Base-by-base conservation (phyloP, 2,888 invertebrate species). In the Ashinkailepas kermadecensis region DNA sequence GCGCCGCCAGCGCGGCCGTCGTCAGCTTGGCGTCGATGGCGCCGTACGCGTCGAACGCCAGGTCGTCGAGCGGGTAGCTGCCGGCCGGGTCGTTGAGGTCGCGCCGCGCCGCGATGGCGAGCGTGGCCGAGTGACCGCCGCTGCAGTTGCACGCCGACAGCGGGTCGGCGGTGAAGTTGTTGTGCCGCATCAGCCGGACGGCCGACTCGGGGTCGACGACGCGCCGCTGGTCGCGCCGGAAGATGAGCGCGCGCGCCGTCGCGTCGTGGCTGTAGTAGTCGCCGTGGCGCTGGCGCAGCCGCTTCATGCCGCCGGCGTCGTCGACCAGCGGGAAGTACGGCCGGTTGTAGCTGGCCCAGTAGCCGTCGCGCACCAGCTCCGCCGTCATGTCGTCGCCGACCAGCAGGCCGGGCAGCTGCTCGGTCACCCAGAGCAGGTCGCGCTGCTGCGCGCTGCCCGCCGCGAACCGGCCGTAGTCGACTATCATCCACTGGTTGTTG, bases 401-500 rank as follows among this genome's bases (percentile, higher is more conserved):
- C 0, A 91, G 90, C n/a, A 90, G 87, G 0, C 91, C 74, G 18
- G 74, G 74, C 74, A 74, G 54, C 74, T 74, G 74, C 74, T 74
- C 74, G 8, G 74, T 74, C 0, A 74, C 74, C 74, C 74, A 74
- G 54, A 74, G 74, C 58, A 92, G 87, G 6, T 90, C 90, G 39
- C 86, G 84, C 57, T 84, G 85, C 1, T 86, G 84, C 78, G 84
- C 84, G 4, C 83, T 13, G 39, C 57, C 21, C 15, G 18, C 11
- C 62, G 4, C 39, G 54, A 10, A 67, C 21, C n/a, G 89, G 81
- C 90, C 91, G 85, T 92, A 92, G 87, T 95, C 93, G 0, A 94
- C 90, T 9, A 93, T 89, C 84, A 95, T 90, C 95, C 96, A 97
- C 86, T 96, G 95, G 86, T 95, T 94, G 87, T 93, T 93, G 82